Evolutionary conservation across 2,113 vertebrate species (phyloP), one percentile per base, ranked within the genome.

Genomic region (Mesocricetus auratus): DNA sequence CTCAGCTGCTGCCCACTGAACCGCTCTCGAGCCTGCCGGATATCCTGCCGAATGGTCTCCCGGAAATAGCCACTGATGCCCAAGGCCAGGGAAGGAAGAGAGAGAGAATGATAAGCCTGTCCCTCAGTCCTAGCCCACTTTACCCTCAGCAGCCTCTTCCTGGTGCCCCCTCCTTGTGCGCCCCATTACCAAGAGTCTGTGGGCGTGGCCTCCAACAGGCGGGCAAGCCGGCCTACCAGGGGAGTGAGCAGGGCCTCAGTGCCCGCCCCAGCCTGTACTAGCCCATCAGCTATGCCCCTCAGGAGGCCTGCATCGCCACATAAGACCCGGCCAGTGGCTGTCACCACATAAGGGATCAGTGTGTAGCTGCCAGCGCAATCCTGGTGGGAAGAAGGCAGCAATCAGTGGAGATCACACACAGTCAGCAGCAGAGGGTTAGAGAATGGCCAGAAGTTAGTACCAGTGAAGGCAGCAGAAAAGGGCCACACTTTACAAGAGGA

Each of bases 271-370:
- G 99, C 98, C 97, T 99, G 99, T 91, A 99, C 98, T 36, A 99
- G 91, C 56, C 97, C 97, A 21, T 99, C 99, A 0, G 98, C 98
- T 97, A 99, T 98, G 22, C 98, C 98, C 9, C 97, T 98, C 98
- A 99, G 97, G 42, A 99, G 94, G 2, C 98, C 91, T 0, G 97
- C 86, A 1, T 99, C 99, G 0, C 99, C 99, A 97, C 99, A 99
- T 66, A 99, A 98, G 62, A 99, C 99, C 95, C 99, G 99, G 29
- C 99, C 99, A 58, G 99, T 98, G 68, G 98, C 98, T 0, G 99
- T 99, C 97, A 99, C 99, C 33, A 98, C 66, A 74, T 99, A 99
- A 3, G 99, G 99, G 93, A 99, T 99, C 98, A 99, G 99, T 3
- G 99, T 99, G 98, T 99, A 99, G 97, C 98, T 99, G 66, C 99